These are phyloP conservation scores for Lottia gigantea DNA, from an alignment of 2,888 invertebrate genomes.

Conservation along the genomic window DNA sequence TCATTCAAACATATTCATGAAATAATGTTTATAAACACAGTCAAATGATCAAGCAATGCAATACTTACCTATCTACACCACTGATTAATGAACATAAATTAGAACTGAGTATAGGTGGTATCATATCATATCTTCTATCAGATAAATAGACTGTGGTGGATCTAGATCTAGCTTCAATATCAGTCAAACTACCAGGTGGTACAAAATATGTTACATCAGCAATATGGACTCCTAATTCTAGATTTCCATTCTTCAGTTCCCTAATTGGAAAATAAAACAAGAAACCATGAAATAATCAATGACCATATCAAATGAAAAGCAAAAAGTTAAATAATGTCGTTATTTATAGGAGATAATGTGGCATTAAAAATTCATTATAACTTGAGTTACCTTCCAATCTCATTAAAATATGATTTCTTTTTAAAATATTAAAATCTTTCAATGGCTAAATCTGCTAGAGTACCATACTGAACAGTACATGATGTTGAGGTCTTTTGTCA, in stretches of 20 bases:
- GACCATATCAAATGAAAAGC: no score
- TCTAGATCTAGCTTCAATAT: conserved; percentile 47
- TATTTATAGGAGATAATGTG: no score
- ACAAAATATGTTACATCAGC: conserved; percentile 59
- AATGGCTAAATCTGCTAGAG: no score
- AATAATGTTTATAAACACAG: neutral
- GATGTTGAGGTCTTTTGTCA: no score
- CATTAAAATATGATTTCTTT: no score
- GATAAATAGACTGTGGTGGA: conserved; percentile 59
- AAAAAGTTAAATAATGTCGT: no score
- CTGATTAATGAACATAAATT: conserved; percentile 65
- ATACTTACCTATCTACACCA: conserved; percentile 57
- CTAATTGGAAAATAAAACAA: conserved; percentile 37
- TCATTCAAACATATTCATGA: neutral
- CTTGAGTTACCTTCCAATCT: no score
- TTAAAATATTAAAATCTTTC: no score
- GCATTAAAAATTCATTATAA: no score
- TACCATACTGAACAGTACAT: no score
- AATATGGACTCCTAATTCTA: conserved; percentile 60
- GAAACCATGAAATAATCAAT: neutral
- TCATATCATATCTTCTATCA: conserved; percentile 66
- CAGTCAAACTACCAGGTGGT: conserved; percentile 43
- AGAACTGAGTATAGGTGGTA: conserved; percentile 63
- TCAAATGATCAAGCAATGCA: neutral
- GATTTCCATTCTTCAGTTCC: conserved; percentile 51